Conservation (phyloP, 2,113 vertebrate genomes). For the Erythrocebus patas region DNA sequence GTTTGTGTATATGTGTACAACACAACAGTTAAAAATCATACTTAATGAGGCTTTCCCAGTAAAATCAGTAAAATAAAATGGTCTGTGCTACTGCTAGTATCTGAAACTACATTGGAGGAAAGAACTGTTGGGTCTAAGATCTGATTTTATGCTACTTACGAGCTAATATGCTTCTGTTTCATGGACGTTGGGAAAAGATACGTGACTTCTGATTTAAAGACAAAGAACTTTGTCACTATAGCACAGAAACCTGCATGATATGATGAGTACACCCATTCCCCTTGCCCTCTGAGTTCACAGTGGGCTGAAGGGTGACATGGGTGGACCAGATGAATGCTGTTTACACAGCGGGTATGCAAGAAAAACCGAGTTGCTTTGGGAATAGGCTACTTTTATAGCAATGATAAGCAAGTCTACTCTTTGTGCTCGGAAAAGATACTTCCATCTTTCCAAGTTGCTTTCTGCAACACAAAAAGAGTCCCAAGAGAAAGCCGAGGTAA, state of each 20-base stretch:
- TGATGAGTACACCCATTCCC: rapidly evolving
- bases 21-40: not conserved
- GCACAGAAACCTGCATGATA: not conserved
- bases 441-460: not conserved
- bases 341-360: not conserved
- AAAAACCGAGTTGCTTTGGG: not conserved
- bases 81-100: not conserved
- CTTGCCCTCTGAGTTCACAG: rapidly evolving
- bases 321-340: rapidly evolving
- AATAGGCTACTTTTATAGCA: not conserved
- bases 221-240: not conserved
- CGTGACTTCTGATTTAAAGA: not conserved
- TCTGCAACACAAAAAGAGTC: not conserved
- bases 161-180: not conserved
- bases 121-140: not conserved
- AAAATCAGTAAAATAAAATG: not conserved
- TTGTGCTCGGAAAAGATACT: not conserved
- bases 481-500: not conserved
- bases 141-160: not conserved
- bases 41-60: not conserved
- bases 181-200: not conserved
- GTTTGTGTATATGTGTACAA: not conserved
- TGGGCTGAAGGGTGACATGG: rapidly evolving
- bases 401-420: not conserved
- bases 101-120: not conserved